phyloP scores from a whole-genome alignment of 1,140 invertebrate species.

The Zaprionus gabonicus region DNA sequence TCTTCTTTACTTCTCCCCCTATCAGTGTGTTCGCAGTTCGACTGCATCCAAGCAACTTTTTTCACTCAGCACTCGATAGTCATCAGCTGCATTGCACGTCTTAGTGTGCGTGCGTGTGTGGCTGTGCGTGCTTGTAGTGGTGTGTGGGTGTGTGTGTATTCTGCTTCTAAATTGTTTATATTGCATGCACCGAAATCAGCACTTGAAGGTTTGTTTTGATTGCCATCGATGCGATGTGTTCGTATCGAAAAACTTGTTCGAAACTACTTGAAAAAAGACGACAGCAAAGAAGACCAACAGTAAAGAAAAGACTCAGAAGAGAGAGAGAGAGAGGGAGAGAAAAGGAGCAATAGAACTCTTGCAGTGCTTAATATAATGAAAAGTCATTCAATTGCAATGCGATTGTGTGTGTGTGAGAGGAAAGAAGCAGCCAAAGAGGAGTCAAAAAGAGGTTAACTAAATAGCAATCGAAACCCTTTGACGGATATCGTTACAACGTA shows the following conservation, averaged over 20 bases:
- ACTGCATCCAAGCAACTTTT: constrained; percentile 1
- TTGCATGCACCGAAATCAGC: constrained; percentile 77
- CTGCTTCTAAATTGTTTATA: constrained; percentile 74
- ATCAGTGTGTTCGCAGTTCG: neutral
- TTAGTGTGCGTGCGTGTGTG: constrained; percentile 7
- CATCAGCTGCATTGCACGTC: constrained; percentile 34
- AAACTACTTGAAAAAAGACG: neutral
- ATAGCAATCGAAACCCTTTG: constrained; percentile 21
- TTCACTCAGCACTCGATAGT: constrained; percentile 43
- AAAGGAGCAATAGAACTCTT: constrained; percentile 7
- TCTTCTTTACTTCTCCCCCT: neutral
- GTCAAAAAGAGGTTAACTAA: constrained; percentile 19
- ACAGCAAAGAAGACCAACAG: neutral
- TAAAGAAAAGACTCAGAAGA: neutral
- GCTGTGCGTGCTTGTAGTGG: neutral
- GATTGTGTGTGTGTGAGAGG: constrained; percentile 18
- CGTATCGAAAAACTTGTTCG: constrained; percentile 54
- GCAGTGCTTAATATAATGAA: constrained; percentile 60
- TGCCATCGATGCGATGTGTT: constrained; percentile 70
- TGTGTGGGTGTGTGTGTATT: constrained; percentile 27
- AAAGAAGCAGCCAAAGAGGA: constrained; percentile 2
- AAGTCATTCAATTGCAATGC: constrained; percentile 67
- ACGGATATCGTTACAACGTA: constrained; percentile 6
- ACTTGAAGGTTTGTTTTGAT: constrained; percentile 75
- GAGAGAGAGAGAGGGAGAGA: neutral